Evolutionary conservation across 2,888 invertebrate species (phyloP).

Genomic region (Coelogynopora nodosa): DNA sequence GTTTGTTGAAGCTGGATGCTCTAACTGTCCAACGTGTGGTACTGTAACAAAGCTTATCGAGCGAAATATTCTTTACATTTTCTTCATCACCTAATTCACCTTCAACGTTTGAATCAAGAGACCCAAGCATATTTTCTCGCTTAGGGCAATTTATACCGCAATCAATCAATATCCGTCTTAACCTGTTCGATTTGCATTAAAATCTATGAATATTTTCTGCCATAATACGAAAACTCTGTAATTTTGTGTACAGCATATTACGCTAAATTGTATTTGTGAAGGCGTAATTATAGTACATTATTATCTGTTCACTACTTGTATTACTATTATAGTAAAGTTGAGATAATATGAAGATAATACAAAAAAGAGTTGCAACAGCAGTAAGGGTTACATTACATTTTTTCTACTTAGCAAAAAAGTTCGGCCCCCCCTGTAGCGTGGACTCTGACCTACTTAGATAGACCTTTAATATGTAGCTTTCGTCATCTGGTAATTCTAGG

Average conservation of each 20-base stretch:
- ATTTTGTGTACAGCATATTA: slow-evolving; percentile 31
- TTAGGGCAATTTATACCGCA: neutral
- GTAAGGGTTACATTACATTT: slow-evolving; percentile 25
- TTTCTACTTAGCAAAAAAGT: slow-evolving; percentile 27
- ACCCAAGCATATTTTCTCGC: neutral
- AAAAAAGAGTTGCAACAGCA: slow-evolving; percentile 23
- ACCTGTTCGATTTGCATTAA: neutral
- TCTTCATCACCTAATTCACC: neutral
- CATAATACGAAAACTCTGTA: neutral
- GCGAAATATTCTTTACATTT: neutral
- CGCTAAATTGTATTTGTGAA: slow-evolving; percentile 23
- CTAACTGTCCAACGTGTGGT: neutral
- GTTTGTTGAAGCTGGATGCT: neutral
- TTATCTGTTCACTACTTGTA: neutral
- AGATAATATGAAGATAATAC: slow-evolving; percentile 15
- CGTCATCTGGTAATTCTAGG: too few relatives aligned
- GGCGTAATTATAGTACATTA: slow-evolving; percentile 24
- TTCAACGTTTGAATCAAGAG: neutral
- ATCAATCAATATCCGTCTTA: neutral
- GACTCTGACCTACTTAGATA: neutral
- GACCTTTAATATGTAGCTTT: neutral
- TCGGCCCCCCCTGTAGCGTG: neutral
- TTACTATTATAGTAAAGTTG: slow-evolving; percentile 26
- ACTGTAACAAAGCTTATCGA: neutral
- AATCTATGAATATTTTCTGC: neutral